phyloP scores from a whole-genome alignment of 2,888 invertebrate genomes.

The Margaritifera margaritifera region DNA sequence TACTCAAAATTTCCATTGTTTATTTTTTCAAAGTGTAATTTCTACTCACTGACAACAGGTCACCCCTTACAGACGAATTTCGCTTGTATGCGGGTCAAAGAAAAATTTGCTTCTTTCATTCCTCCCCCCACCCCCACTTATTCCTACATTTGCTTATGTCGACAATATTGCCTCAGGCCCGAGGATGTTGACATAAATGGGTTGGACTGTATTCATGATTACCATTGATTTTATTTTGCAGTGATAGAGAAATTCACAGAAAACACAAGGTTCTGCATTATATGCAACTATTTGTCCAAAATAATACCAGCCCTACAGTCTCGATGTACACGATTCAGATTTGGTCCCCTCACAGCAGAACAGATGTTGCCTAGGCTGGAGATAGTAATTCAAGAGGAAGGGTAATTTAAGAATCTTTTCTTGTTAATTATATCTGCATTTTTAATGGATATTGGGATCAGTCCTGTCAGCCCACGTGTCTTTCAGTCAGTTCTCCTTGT shows the following conservation, averaged over 20 bases:
- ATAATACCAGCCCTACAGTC: conserved; percentile 99
- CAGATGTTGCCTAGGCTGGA: conserved; percentile 93
- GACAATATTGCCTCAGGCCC: too few relatives aligned
- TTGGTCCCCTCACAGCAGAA: conserved; percentile 88
- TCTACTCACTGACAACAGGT: too few relatives aligned
- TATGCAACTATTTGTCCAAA: conserved; percentile 98
- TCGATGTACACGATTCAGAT: conserved; percentile 95
- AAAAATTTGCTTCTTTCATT: too few relatives aligned
- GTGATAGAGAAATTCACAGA: conserved; percentile 99
- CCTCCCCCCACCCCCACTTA: too few relatives aligned
- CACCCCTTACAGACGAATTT: too few relatives aligned
- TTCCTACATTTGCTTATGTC: too few relatives aligned
- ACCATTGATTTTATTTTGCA: conserved; percentile 69
- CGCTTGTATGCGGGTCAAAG: too few relatives aligned
- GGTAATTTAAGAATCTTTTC: conserved; percentile 32
- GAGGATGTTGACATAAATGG: too few relatives aligned
- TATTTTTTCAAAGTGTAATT: too few relatives aligned
- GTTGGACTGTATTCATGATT: too few relatives aligned
- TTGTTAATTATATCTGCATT: background rate
- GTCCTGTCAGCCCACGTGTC: background rate
- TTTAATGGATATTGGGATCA: background rate
- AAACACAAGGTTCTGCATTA: conserved; percentile 98
- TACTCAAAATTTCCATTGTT: too few relatives aligned
- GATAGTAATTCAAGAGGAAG: conserved; percentile 80
- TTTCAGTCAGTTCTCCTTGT: too few relatives aligned